These are phyloP conservation scores for Spea bombifrons DNA, from an alignment of 2,113 vertebrate species.

Conservation along the genomic window DNA sequence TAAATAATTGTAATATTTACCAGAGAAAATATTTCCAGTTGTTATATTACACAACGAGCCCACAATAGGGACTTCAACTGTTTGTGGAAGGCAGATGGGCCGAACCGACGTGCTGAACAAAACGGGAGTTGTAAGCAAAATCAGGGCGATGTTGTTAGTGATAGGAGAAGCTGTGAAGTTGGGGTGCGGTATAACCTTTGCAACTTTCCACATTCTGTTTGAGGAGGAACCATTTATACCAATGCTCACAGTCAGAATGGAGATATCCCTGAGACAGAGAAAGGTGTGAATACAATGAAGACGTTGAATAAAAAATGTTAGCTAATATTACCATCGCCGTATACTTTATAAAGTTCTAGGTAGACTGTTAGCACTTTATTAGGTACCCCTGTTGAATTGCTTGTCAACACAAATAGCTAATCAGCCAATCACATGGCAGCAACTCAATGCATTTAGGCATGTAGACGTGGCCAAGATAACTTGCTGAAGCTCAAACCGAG, in stretches of 20 bases:
- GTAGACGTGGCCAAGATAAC: too few relatives aligned
- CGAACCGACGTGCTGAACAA: slow-evolving; percentile 15
- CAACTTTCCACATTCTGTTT: neutral
- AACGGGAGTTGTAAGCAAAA: slow-evolving; percentile 10
- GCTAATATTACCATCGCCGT: too few relatives aligned
- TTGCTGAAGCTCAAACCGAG: too few relatives aligned
- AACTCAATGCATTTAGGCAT: too few relatives aligned
- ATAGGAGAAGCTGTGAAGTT: neutral
- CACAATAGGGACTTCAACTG: neutral
- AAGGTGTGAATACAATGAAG: too few relatives aligned
- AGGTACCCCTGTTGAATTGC: too few relatives aligned
- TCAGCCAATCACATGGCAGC: too few relatives aligned
- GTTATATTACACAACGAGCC: neutral
- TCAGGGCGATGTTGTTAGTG: slow-evolving; percentile 22
- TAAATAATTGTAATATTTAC: neutral
- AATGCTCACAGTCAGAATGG: neutral
- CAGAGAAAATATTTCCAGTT: neutral
- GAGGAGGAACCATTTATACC: neutral
- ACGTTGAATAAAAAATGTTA: too few relatives aligned
- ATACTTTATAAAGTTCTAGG: too few relatives aligned
- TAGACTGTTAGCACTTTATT: too few relatives aligned
- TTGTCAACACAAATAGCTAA: too few relatives aligned
- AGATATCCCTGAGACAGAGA: slow-evolving; percentile 14
- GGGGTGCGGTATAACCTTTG: slow-evolving; percentile 12
- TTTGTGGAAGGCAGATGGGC: slow-evolving; percentile 28